These are phyloP conservation scores for Peromyscus melanophrys DNA, from an alignment of 2,797 vertebrate genomes.

Conservation along the genomic window DNA sequence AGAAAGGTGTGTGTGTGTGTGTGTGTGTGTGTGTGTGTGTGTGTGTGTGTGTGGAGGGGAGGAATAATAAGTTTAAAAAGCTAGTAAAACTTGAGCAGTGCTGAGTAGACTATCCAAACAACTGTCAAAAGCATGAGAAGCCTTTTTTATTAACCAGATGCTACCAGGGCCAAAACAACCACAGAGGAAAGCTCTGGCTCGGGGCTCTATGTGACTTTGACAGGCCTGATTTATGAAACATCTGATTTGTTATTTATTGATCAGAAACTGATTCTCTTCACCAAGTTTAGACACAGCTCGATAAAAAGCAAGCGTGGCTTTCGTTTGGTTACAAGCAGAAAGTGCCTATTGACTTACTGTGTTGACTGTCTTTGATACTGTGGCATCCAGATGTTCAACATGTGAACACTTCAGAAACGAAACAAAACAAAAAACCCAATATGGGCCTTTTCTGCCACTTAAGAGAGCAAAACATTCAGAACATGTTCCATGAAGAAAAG, in stretches of 20 bases:
- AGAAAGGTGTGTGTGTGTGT: not conserved
- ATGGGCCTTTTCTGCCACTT: conserved; percentile 72
- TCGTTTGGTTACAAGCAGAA: conserved; percentile 82
- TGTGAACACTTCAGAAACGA: conserved; percentile 86
- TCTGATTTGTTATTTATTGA: conserved; percentile 86
- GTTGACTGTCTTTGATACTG: conserved; percentile 82
- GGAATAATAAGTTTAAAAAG: conserved; percentile 36
- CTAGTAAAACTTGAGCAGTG: conserved; percentile 55
- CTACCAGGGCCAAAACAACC: conserved; percentile 26
- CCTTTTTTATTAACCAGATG: conserved; percentile 74
- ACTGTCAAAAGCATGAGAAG: conserved; percentile 61
- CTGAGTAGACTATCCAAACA: conserved; percentile 71
- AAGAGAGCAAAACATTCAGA: conserved; percentile 86
- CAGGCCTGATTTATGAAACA: conserved; percentile 85
- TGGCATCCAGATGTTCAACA: conserved; percentile 87
- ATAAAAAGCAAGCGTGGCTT: conserved; percentile 84
- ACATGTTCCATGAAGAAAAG: conserved; percentile 74
- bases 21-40: not conserved
- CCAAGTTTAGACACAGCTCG: conserved; percentile 80
- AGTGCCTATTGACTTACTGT: conserved; percentile 82
- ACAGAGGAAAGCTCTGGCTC: conserved; percentile 44
- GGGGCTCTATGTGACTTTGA: conserved; percentile 72
- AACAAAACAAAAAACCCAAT: conserved; percentile 78
- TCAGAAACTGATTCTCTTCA: conserved; percentile 83
- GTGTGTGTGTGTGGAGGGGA: not conserved